Percentiles rank a stretch among this genome's conserved stretches.
These are phyloP conservation scores for Brachyistius frenatus DNA, from an alignment of 2,113 vertebrate genomes.

Conservation along the genomic window DNA sequence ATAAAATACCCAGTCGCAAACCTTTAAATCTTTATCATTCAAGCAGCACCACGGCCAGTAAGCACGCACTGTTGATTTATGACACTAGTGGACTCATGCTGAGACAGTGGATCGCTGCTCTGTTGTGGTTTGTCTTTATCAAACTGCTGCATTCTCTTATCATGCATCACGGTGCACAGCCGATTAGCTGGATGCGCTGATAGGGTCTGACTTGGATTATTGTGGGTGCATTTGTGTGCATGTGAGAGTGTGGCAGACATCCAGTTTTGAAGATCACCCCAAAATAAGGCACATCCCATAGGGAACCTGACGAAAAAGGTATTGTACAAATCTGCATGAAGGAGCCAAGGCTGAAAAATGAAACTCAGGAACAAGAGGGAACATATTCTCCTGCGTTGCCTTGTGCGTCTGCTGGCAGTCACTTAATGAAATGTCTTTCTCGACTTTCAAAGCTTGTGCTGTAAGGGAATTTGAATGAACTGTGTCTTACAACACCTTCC, in stretches of 20 bases:
- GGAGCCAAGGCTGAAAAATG: constrained; percentile 10
- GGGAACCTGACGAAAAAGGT: constrained; percentile 43
- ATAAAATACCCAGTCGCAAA: constrained; percentile 33
- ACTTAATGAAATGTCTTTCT: constrained; percentile 25
- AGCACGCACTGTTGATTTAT: constrained; percentile 64
- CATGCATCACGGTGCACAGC: constrained; percentile 32
- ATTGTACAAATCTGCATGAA: constrained; percentile 37
- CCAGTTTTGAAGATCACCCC: constrained; percentile 52
- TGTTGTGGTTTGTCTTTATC: constrained; percentile 48
- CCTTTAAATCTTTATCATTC: constrained; percentile 55
- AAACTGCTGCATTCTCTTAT: constrained; percentile 53
- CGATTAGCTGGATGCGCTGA: constrained; percentile 39
- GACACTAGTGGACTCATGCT: constrained; percentile 27
- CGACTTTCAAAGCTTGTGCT: constrained; percentile 40
- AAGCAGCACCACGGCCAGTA: constrained; percentile 25
- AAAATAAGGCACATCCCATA: constrained; percentile 22
- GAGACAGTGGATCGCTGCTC: constrained; percentile 28
- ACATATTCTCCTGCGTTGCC: constrained; percentile 27
- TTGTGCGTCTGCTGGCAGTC: constrained; percentile 12
- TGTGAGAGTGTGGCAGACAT: constrained; percentile 10
- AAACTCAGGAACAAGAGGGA: constrained; percentile 34
- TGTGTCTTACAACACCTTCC: constrained; percentile 23
- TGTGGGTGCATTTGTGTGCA: constrained; percentile 11
- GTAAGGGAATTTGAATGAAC: constrained; percentile 45
- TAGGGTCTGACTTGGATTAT: constrained; percentile 14